These are phyloP conservation scores for Tanaodytes sp. DNA, from an alignment of 2,888 invertebrate species.

Conservation along the genomic window DNA sequence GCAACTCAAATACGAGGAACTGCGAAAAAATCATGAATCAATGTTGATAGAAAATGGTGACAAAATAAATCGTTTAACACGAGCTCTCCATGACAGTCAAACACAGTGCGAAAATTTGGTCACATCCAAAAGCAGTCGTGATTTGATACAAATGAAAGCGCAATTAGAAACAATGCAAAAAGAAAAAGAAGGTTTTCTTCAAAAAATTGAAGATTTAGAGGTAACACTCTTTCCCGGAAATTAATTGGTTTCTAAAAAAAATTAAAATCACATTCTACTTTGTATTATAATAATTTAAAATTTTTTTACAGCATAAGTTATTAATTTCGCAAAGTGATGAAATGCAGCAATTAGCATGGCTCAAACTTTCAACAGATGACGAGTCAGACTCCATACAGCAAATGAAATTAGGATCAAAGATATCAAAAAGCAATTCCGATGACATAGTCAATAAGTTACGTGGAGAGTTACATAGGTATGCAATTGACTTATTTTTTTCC, in stretches of 20 bases:
- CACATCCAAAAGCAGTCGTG: constrained; percentile 73
- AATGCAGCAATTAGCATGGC: constrained; percentile 65
- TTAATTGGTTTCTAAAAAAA: too few relatives aligned
- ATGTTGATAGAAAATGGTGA: constrained; percentile 78
- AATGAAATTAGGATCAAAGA: constrained; percentile 65
- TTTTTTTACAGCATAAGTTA: constrained; percentile 64
- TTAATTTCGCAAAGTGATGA: constrained; percentile 64
- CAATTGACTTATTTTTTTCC: too few relatives aligned
- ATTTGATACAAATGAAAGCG: constrained; percentile 73
- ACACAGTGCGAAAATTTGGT: constrained; percentile 73
- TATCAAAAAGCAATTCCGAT: constrained; percentile 68
- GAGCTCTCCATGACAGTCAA: constrained; percentile 78
- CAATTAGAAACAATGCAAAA: constrained; percentile 75
- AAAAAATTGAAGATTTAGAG: constrained; percentile 63
- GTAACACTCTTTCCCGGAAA: too few relatives aligned
- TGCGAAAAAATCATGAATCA: constrained; percentile 77
- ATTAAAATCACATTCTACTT: too few relatives aligned
- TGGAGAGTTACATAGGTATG: constrained; percentile 71
- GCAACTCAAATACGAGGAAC: constrained; percentile 71
- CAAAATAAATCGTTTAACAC: constrained; percentile 77
- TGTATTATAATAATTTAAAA: constrained; percentile 11
- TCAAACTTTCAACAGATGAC: constrained; percentile 65
- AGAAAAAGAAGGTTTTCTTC: constrained; percentile 75
- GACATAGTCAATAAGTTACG: constrained; percentile 73
- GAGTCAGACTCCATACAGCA: constrained; percentile 68